phyloP scores from a whole-genome alignment of 2,888 invertebrate genomes.

The Eremobia ochroleuca region DNA sequence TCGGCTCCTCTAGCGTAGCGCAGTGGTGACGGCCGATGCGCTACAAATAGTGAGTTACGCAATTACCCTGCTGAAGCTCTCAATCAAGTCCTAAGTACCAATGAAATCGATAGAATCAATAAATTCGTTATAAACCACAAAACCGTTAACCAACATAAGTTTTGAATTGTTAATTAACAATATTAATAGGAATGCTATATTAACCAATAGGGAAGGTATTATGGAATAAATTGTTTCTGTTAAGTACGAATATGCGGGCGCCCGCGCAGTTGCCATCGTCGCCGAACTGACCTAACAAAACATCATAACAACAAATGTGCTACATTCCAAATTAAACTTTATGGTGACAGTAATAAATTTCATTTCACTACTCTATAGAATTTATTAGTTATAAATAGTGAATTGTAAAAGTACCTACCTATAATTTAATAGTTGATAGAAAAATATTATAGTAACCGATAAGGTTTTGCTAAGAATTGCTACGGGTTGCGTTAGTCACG shows the following conservation, averaged over 20 bases:
- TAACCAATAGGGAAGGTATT: conserved; percentile 87
- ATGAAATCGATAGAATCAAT: conserved; percentile 8
- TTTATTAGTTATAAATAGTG: conserved; percentile 48
- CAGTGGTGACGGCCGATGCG: too few species aligned
- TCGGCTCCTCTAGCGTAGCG: too few species aligned
- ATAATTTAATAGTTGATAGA: conserved; percentile 82
- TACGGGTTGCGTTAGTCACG: conserved; percentile 74
- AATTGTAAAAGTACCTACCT: conserved; percentile 60
- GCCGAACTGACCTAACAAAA: conserved; percentile 62
- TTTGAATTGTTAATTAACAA: conserved; percentile 79
- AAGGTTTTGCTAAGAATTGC: conserved; percentile 75
- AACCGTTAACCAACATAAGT: conserved; percentile 88
- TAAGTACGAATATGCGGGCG: conserved; percentile 82
- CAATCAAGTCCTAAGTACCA: too few species aligned
- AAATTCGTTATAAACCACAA: conserved; percentile 65
- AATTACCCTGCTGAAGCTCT: neutral
- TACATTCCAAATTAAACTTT: conserved; percentile 70
- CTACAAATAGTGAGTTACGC: too few species aligned
- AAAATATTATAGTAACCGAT: conserved; percentile 81
- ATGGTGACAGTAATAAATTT: conserved; percentile 42
- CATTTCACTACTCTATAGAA: conserved; percentile 14
- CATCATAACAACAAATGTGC: conserved; percentile 63
- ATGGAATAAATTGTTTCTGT: conserved; percentile 82
- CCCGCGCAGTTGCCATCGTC: conserved; percentile 79
- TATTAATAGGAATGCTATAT: conserved; percentile 87